Conservation (phyloP, 2,888 invertebrate genomes). For the Athalia rosae region DNA sequence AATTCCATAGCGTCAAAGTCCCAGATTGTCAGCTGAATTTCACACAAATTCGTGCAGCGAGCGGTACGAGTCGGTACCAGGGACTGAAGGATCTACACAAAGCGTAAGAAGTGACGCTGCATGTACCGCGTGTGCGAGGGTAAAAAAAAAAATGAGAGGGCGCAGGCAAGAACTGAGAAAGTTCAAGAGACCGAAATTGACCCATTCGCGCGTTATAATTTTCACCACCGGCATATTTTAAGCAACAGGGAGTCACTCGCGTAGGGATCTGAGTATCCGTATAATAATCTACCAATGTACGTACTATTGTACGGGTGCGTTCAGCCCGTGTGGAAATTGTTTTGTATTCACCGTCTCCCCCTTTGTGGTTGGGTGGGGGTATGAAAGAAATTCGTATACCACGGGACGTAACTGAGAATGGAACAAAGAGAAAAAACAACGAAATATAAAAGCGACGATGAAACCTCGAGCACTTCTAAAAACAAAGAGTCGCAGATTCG, state of each 20-base stretch:
- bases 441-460: background rate
- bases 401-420: background rate
- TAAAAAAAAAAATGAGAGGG: constrained; percentile 12
- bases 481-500: constrained; percentile 14
- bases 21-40: background rate
- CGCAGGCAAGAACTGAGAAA: constrained; percentile 11
- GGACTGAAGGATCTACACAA: constrained; percentile 5
- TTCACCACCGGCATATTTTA: background rate
- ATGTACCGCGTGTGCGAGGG: constrained; percentile 6
- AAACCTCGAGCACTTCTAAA: background rate
- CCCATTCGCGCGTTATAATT: constrained; percentile 5
- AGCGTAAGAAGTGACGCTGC: background rate
- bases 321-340: background rate
- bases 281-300: background rate
- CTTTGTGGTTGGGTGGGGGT: background rate
- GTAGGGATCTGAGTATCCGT: background rate
- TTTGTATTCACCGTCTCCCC: background rate
- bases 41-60: background rate
- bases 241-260: background rate
- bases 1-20: constrained; percentile 41
- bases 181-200: constrained; percentile 41
- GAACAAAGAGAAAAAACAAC: background rate
- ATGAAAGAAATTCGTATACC: background rate
- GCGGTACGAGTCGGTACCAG: background rate
- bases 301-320: background rate